These are phyloP conservation scores for Zonotrichia albicollis DNA, from an alignment of 2,797 vertebrate species.

Conservation along the genomic window DNA sequence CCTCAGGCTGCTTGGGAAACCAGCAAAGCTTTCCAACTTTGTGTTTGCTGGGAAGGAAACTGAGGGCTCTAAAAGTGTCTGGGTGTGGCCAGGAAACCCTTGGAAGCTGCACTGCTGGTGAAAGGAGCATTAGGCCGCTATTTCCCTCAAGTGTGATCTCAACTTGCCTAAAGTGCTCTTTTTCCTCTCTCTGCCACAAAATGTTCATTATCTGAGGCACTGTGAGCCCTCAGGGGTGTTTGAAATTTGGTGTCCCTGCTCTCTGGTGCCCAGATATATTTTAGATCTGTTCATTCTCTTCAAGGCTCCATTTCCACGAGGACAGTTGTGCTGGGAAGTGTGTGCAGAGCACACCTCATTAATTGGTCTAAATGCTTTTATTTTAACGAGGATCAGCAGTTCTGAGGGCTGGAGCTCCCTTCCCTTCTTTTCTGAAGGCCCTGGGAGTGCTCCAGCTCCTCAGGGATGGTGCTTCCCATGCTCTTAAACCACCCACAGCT, in stretches of 20 bases:
- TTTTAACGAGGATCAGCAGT: background rate
- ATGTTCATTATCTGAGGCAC: background rate
- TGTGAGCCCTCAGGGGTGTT: background rate
- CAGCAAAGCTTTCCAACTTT: too few species aligned
- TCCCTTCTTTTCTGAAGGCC: background rate
- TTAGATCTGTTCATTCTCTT: background rate
- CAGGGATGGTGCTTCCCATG: background rate
- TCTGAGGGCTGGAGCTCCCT: background rate
- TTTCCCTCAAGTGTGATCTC: background rate
- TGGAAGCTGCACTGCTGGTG: background rate
- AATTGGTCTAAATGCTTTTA: accelerated
- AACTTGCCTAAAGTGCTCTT: background rate
- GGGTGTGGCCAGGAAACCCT: background rate
- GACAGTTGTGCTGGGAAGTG: background rate
- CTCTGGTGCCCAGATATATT: background rate
- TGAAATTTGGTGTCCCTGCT: background rate
- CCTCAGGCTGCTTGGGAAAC: background rate
- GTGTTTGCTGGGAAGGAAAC: background rate
- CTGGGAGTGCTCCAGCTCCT: background rate
- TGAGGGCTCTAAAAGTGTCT: background rate
- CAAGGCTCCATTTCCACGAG: background rate
- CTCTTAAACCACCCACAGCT: background rate
- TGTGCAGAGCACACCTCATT: background rate
- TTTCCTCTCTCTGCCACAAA: background rate
- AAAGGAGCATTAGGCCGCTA: background rate